Conservation (phyloP, 2,888 invertebrate genomes). For the Dasysyrphus tricinctus region DNA sequence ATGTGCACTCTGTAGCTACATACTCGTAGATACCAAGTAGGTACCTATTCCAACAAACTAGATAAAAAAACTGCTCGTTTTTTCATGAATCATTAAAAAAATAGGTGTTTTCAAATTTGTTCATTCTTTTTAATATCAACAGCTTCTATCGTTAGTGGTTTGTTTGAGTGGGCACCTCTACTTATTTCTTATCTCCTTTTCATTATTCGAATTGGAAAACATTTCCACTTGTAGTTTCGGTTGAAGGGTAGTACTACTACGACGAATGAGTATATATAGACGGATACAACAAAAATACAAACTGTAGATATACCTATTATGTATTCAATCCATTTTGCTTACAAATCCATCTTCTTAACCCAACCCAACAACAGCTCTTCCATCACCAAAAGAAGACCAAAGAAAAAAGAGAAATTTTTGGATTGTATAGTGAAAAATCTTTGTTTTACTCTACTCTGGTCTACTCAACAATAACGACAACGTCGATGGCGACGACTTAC, state of each 20-base stretch:
- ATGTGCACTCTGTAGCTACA: neutral
- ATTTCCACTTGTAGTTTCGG: conserved; percentile 56
- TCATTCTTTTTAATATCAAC: conserved; percentile 41
- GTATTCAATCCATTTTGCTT: conserved; percentile 44
- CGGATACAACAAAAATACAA: conserved; percentile 10
- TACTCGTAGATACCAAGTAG: neutral
- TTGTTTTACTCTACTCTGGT: conserved; percentile 50
- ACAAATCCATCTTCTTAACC: conserved; percentile 39
- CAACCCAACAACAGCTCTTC: conserved; percentile 14
- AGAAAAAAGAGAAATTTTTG: conserved; percentile 43
- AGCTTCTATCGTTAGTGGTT: conserved; percentile 46
- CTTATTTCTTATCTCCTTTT: neutral
- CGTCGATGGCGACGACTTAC: neutral
- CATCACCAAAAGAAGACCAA: conserved; percentile 12
- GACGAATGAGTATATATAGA: conserved; percentile 28
- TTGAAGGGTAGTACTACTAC: conserved; percentile 16
- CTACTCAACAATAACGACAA: conserved; percentile 26
- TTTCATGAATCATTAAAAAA: conserved; percentile 68
- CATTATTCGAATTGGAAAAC: neutral
- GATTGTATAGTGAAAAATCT: conserved; percentile 20
- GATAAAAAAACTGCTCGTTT: conserved; percentile 37
- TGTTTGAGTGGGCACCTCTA: neutral
- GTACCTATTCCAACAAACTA: conserved; percentile 16
- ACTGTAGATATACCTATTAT: conserved; percentile 1
- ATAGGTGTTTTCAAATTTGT: conserved; percentile 64